phyloP scores from a whole-genome alignment of 1,140 invertebrate genomes.

The Plutomurus gul region DNA sequence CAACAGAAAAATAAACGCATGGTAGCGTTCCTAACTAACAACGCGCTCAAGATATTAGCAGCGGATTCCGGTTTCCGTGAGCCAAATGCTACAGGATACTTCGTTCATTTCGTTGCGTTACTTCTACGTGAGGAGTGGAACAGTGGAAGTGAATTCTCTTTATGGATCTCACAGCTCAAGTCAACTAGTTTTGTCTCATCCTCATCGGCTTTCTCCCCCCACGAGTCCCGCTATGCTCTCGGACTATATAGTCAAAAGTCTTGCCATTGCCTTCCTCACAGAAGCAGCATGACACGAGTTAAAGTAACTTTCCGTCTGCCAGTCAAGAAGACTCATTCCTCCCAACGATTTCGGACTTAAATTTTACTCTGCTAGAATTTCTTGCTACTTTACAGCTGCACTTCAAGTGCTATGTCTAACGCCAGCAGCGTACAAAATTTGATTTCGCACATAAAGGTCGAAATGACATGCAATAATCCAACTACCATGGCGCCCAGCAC shows the following conservation, averaged over 20 bases:
- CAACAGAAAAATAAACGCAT: background rate
- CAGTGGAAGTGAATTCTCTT: conserved; percentile 15
- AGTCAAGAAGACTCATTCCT: background rate
- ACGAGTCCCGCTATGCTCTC: background rate
- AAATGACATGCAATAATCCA: conserved; percentile 24
- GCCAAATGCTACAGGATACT: background rate
- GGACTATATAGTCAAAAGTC: background rate
- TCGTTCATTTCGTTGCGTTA: background rate
- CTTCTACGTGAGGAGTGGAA: background rate
- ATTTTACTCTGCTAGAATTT: background rate
- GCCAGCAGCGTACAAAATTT: conserved; percentile 37
- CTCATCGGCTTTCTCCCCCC: conserved; percentile 10
- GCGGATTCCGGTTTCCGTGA: conserved; percentile 7
- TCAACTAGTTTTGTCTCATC: conserved; percentile 17
- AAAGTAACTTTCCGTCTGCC: conserved; percentile 10
- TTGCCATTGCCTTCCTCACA: background rate
- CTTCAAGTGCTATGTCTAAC: background rate
- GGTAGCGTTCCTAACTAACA: background rate
- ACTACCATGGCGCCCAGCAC: background rate
- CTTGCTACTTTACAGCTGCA: background rate
- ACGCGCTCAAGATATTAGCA: background rate
- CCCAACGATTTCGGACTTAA: background rate
- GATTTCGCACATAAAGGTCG: conserved; percentile 32
- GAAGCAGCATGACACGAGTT: background rate
- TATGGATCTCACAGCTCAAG: conserved; percentile 5